Evolutionary conservation across 2,888 invertebrate species (phyloP).

Genomic region (Sinhomidia bicolor): DNA sequence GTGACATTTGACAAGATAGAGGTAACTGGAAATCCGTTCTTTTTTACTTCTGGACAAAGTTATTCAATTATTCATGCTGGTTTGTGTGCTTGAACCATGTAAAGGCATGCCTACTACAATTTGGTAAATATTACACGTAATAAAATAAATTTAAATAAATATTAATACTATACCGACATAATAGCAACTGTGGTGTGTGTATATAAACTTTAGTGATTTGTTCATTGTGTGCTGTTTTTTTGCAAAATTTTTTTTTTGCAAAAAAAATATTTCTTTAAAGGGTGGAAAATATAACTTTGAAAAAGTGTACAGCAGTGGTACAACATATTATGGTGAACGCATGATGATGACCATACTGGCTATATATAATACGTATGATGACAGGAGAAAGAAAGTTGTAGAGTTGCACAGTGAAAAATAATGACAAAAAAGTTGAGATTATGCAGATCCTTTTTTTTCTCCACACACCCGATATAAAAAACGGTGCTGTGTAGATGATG

Average conservation of each 20-base stretch:
- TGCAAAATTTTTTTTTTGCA: no score
- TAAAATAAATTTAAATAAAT: slow-evolving; percentile 4
- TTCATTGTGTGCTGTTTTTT: no score
- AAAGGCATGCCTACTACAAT: no score
- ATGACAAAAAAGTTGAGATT: slow-evolving; percentile 18
- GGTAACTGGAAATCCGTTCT: background rate
- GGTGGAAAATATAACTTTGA: background rate
- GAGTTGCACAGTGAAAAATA: slow-evolving; percentile 3
- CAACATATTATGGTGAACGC: background rate
- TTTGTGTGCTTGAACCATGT: no score
- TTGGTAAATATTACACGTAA: background rate
- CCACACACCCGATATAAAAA: background rate
- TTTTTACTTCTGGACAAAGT: background rate
- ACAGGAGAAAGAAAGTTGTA: slow-evolving; percentile 7
- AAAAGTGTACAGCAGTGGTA: background rate
- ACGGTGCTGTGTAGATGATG: background rate
- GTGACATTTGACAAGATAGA: slow-evolving; percentile 11
- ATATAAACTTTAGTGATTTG: background rate
- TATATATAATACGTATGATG: background rate
- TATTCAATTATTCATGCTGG: background rate
- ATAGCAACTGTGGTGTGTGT: background rate
- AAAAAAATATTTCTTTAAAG: no score
- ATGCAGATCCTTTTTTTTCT: slow-evolving; percentile 26
- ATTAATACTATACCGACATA: background rate
- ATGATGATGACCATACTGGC: background rate